Percentiles rank a stretch among this genome's conserved stretches.
These are phyloP conservation scores for Lepidocolaptes lacrymiger DNA, from an alignment of 2,797 vertebrate species.

Conservation along the genomic window DNA sequence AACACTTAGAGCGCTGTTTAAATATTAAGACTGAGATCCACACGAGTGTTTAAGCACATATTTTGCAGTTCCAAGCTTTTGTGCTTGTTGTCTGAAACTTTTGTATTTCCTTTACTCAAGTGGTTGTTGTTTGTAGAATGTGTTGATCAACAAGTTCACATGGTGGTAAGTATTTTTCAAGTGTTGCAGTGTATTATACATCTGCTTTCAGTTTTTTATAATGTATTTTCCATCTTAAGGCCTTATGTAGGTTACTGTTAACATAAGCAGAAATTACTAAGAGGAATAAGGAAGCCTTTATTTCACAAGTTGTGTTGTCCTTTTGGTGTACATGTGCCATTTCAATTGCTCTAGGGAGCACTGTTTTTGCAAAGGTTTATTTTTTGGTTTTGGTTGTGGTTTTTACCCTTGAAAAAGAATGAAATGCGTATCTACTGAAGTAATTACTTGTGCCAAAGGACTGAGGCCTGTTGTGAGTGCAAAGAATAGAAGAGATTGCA, in stretches of 20 bases:
- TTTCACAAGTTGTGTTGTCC: neutral
- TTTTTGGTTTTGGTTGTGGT: neutral
- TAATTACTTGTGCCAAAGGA: neutral
- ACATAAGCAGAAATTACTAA: neutral
- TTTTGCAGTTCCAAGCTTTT: neutral
- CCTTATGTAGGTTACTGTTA: neutral
- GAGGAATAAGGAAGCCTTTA: neutral
- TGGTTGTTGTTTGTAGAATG: neutral
- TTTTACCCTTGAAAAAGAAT: neutral
- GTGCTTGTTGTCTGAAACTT: neutral
- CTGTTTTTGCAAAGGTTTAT: neutral
- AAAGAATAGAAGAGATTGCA: neutral
- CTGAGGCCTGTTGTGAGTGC: neutral
- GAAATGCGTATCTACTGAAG: neutral
- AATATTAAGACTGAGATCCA: neutral
- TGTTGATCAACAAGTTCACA: neutral
- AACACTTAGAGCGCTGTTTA: neutral
- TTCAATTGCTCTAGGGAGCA: neutral
- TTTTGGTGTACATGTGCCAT: neutral
- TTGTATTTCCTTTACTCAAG: neutral
- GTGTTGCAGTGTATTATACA: neutral
- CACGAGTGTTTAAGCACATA: neutral
- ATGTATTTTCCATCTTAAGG: neutral
- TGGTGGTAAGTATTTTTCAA: neutral
- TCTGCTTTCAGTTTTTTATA: neutral